Base-by-base conservation (phyloP, 2,113 vertebrate species). In the Phalacrocorax brasilianus region DNA sequence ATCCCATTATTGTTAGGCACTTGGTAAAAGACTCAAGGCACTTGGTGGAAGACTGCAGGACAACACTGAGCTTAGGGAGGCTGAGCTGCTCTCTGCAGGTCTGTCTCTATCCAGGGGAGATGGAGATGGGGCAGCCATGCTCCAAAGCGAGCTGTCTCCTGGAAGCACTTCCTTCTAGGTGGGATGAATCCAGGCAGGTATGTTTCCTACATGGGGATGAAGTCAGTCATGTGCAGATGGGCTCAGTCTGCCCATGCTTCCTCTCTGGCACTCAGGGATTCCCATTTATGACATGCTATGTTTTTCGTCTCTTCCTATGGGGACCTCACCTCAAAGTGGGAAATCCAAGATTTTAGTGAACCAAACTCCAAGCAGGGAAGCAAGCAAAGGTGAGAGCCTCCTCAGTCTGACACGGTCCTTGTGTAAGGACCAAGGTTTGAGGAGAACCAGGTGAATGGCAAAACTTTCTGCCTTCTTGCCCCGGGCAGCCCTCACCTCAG, bases 41-140 rank as follows among this genome's bases (percentile, higher is more conserved):
- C 11, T 62, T 47, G 33, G 3, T 62, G 53, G 6, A 42, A 87
- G 19, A 53, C 42, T 38, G 65, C 7, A 5, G 62, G 28, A 23
- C 13, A 44, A 35, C 23, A 14, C 15, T 24, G 55, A 70, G 9
- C n/a, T 8, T 70, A 30, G 26, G 65, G 40, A 84, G 30, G 40
- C 2, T 0, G 0, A 52, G 61, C 6, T 8, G 6, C 8, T 2
- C 4, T n/a, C 55, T 55, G 18, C 16, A 66, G 33, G 12, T 70
- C 3, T 59, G 17, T 35, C 21, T 73, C 27, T 82, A 8, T 13
- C 23, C 32, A 55, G 40, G 35, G 52, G 24, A 33, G 26, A 20
- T 15, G 49, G 28, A 84, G 28, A 33, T n/a, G n/a, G 9, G 12
- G 8, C n/a, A 59, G 11, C 4, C 7, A 40, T 0, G 1, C 3